Base-by-base conservation (phyloP, 2,888 invertebrate genomes). In the Phortica okadai region DNA sequence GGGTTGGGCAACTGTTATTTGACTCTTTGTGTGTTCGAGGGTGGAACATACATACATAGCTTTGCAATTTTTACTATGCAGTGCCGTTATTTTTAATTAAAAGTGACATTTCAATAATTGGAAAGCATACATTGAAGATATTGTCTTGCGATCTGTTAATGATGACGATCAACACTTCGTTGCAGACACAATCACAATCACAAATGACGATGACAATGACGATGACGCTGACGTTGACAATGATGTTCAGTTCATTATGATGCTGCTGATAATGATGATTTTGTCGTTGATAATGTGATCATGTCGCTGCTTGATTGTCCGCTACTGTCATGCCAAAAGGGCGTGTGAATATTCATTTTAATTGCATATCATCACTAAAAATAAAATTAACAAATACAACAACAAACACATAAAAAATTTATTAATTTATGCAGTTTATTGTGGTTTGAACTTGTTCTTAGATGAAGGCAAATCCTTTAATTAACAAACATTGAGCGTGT, bases 21-120 rank as follows among this genome's bases (percentile, higher is more conserved):
- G 80, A 83, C 83, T 82, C 80, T 84, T 86, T 84, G n/a, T 8
- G 10, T 25, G 25, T 14, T 11, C 6, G 50, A 8, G 50, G 50
- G 50, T 33, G 33, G 33, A 33, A 33, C 1, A 33, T 5, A 33
- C 78, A 77, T 50, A 59, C 78, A 79, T 81, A 81, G 79, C 81
- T 76, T 83, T 76, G 21, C 16, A 56, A 70, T 72, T 62, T 62
- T 69, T n/a, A 69, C 73, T 62, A 25, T 85, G 86, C 81, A 80
- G 83, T 83, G 85, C 85, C 82, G 88, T 86, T 88, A 81, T 81
- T 84, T 87, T 88, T 88, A 87, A 87, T 87, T 87, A 81, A 87
- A 87, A 84, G 86, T 87, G 86, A 88, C 86, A 88, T 87, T 87
- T 87, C 84, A 88, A 86, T 87, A 87, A 88, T 88, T 84, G 87